phyloP scores from a whole-genome alignment of 2,113 vertebrate genomes.

The Phoxinus phoxinus region DNA sequence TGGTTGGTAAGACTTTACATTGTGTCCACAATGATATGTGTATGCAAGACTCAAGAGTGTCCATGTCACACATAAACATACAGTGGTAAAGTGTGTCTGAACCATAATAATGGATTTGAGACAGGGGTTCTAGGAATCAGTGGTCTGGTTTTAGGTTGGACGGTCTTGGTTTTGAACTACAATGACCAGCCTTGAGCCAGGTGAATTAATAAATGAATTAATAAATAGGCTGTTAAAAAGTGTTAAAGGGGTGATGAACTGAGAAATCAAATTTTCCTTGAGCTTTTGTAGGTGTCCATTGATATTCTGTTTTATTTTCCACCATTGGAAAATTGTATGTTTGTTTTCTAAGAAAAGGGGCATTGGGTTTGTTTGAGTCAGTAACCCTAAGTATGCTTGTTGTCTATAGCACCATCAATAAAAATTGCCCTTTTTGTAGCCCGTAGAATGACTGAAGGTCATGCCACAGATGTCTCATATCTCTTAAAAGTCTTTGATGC shows the following conservation, averaged over 20 bases:
- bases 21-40: not conserved
- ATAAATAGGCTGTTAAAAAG: too few species aligned
- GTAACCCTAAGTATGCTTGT: not conserved
- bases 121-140: not conserved
- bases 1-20: not conserved
- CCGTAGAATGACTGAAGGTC: slow-evolving; percentile 1
- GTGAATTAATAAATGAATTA: too few species aligned
- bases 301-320: not conserved
- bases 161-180: not conserved
- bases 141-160: not conserved
- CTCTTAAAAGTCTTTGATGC: slow-evolving; percentile 4
- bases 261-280: too few species aligned
- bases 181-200: too few species aligned
- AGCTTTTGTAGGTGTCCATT: too few species aligned
- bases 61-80: too few species aligned
- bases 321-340: not conserved
- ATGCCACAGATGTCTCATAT: slow-evolving; percentile 13
- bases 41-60: too few species aligned
- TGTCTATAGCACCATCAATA: too few species aligned
- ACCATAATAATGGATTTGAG: not conserved
- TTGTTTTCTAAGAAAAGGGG: not conserved
- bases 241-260: too few species aligned
- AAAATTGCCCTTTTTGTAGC: too few species aligned
- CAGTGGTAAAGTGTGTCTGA: too few species aligned
- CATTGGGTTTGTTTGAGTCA: not conserved